These are phyloP conservation scores for Acrobeloides nanus DNA, from an alignment of 2,888 invertebrate species.

Conservation along the genomic window DNA sequence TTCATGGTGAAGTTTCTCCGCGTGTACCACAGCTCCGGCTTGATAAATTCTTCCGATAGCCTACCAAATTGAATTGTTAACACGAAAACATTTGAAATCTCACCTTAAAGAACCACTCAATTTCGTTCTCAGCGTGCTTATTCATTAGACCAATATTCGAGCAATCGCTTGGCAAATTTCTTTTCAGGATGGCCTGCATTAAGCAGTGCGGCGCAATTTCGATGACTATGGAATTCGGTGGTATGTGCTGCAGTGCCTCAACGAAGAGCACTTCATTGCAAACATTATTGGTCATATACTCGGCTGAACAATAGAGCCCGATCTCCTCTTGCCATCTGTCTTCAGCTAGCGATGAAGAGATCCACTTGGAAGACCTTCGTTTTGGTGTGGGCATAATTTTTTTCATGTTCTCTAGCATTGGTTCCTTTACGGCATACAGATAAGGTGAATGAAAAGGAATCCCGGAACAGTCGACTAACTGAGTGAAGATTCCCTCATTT, in stretches of 20 bases:
- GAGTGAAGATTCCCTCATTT: slow-evolving; percentile 60
- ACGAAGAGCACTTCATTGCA: slow-evolving; percentile 57
- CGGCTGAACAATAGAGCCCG: slow-evolving; percentile 70
- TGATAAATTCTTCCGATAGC: slow-evolving; percentile 78
- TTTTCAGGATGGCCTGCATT: slow-evolving; percentile 82
- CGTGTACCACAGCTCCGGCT: slow-evolving; percentile 71
- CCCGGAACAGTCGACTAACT: slow-evolving; percentile 74
- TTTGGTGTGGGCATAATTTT: slow-evolving; percentile 49
- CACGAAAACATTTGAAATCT: too few relatives aligned
- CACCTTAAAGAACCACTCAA: slow-evolving; percentile 62
- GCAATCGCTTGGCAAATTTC: slow-evolving; percentile 69
- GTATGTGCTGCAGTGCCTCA: slow-evolving; percentile 75
- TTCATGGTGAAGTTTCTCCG: slow-evolving; percentile 69
- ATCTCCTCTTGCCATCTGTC: slow-evolving; percentile 71
- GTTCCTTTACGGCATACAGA: slow-evolving; percentile 76
- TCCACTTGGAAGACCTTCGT: slow-evolving; percentile 70
- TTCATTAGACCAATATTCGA: slow-evolving; percentile 79
- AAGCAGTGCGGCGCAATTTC: slow-evolving; percentile 90
- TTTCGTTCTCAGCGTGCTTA: slow-evolving; percentile 67
- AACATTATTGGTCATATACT: slow-evolving; percentile 68
- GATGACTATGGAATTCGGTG: slow-evolving; percentile 76
- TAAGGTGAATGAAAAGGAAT: slow-evolving; percentile 90
- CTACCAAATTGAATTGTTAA: too few relatives aligned
- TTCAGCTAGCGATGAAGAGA: slow-evolving; percentile 85
- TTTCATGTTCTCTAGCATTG: slow-evolving; percentile 59